These are phyloP conservation scores for Hyalella azteca DNA, from an alignment of 2,888 invertebrate genomes.

Conservation along the genomic window DNA sequence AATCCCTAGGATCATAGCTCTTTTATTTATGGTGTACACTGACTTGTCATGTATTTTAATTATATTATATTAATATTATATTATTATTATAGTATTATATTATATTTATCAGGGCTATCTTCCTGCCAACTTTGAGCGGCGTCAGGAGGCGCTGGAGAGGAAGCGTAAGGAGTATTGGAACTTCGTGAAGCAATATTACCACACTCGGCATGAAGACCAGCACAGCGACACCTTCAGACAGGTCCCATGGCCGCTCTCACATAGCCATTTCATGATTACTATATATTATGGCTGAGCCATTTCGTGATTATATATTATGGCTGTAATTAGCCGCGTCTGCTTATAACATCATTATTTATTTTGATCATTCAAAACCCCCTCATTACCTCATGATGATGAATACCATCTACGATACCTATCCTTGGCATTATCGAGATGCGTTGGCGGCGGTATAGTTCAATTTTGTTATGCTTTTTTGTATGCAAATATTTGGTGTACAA, in stretches of 20 bases:
- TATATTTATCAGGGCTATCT: conserved; percentile 95
- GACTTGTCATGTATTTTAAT: too few species aligned
- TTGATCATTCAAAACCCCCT: not conserved
- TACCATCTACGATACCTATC: too few species aligned
- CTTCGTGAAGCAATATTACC: conserved; percentile 95
- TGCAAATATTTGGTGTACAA: too few species aligned
- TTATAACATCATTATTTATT: not conserved
- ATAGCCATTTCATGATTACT: not conserved
- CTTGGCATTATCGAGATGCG: too few species aligned
- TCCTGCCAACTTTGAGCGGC: conserved; percentile 87
- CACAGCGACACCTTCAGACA: conserved; percentile 92
- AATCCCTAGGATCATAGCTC: too few species aligned
- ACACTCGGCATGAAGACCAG: conserved; percentile 84
- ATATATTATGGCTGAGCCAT: not conserved
- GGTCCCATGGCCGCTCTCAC: too few species aligned
- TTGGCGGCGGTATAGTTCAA: too few species aligned
- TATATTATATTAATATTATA: too few species aligned
- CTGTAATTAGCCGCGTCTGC: not conserved
- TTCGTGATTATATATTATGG: not conserved
- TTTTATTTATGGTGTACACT: too few species aligned
- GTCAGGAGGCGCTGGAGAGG: conserved; percentile 83
- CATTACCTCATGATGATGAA: too few species aligned
- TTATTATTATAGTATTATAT: too few species aligned
- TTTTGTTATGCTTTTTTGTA: too few species aligned
- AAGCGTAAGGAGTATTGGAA: conserved; percentile 96